Base-by-base conservation (phyloP, 2,888 invertebrate species). In the Mycalesis mineus region DNA sequence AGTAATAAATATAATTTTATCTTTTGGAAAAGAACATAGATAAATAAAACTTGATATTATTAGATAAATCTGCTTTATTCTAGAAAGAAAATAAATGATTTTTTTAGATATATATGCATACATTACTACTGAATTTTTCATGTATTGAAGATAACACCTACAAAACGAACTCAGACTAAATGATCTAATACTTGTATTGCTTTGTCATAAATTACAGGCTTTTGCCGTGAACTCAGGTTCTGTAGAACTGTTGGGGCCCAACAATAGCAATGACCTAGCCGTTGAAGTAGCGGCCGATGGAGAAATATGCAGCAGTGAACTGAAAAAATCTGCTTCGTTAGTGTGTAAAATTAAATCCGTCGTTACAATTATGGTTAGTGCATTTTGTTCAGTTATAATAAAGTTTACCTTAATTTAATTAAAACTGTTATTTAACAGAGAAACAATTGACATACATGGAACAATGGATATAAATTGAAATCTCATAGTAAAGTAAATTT, bases 161-260 rank as follows among this genome's bases (percentile, higher is more conserved):
- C n/a, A n/a, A n/a, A n/a, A n/a, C n/a, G n/a, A n/a, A n/a, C n/a
- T n/a, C n/a, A n/a, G n/a, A n/a, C n/a, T n/a, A n/a, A n/a, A n/a
- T n/a, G n/a, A n/a, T n/a, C n/a, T n/a, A n/a, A n/a, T n/a, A n/a
- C n/a, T n/a, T n/a, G n/a, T n/a, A n/a, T n/a, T n/a, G n/a, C n/a
- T n/a, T 41, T 28, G 14, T 29, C 4, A 39, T 39, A 2, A 13
- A 2, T 58, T 53, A 11, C 37, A 61, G 61, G 4, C 17, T 2
- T 29, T 47, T 14, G 61, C 61, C 15, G 17, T 53, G 7, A 44
- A 49, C 3, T 2, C 29, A 8, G 61, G 61, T 9, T 8, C 45
- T 4, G 15, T 59, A 22, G 61, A 61, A 56, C 41, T 61, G 28
- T 40, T 59, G 7, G 61, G 61, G 6, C 61, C 61, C 1, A 48